These are phyloP conservation scores for Parthenolecanium corni DNA, from an alignment of 2,888 invertebrate genomes.

Conservation along the genomic window DNA sequence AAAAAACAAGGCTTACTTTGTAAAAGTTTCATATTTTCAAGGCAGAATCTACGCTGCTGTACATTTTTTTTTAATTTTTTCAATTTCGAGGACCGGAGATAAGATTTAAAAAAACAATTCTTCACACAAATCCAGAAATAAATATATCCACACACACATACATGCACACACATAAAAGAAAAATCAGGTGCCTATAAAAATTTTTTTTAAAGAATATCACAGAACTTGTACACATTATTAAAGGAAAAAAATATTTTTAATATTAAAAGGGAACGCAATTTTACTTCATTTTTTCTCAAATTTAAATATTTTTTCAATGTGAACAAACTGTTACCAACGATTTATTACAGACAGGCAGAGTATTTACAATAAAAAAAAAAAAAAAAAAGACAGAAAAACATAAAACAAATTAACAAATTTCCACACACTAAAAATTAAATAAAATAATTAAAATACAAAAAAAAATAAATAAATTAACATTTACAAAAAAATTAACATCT, in stretches of 20 bases:
- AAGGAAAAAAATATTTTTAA: constrained; percentile 13
- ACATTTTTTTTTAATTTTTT: constrained; percentile 5
- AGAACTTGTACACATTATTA: constrained; percentile 26
- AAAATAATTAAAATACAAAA: constrained; percentile 18
- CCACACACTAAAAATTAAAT: constrained; percentile 12
- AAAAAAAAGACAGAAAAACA: constrained; percentile 12
- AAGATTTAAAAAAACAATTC: constrained; percentile 14
- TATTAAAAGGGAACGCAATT: constrained; percentile 11
- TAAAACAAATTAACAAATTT: constrained; percentile 21
- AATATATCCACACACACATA: background rate
- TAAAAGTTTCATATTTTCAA: background rate
- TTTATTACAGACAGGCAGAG: constrained; percentile 25
- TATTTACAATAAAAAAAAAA: constrained; percentile 20
- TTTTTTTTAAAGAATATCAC: constrained; percentile 26
- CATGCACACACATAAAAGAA: constrained; percentile 1
- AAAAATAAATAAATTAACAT: constrained; percentile 25
- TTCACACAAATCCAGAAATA: background rate
- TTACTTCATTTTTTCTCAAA: background rate
- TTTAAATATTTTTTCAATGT: background rate
- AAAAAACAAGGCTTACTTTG: background rate
- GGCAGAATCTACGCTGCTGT: constrained; percentile 17
- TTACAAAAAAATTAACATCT: constrained; percentile 24
- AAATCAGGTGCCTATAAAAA: constrained; percentile 16
- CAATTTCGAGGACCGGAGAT: constrained; percentile 9
- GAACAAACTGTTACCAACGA: constrained; percentile 23